Conservation (phyloP, 2,888 invertebrate genomes). For the Drosophila macrospina region DNA sequence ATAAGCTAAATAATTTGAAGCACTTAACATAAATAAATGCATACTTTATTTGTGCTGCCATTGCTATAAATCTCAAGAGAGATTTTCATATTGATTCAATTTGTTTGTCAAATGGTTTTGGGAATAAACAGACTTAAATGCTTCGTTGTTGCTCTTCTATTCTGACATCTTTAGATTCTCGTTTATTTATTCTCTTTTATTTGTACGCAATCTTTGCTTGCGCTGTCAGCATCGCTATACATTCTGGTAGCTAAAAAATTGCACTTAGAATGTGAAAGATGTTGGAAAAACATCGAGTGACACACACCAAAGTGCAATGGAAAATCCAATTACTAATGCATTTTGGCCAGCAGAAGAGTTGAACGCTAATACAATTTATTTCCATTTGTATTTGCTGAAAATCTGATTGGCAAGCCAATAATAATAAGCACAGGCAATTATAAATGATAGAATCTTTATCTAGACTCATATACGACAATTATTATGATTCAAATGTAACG, state of each 20-base stretch:
- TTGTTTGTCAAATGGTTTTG: constrained; percentile 6
- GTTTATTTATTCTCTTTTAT: constrained; percentile 15
- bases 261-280: constrained; percentile 39
- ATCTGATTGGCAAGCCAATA: too few species aligned
- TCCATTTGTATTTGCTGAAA: constrained; percentile 15
- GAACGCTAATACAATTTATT: constrained; percentile 15
- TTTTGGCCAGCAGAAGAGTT: constrained; percentile 36
- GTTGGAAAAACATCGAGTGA: constrained; percentile 30
- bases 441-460: constrained; percentile 8
- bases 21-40: too few species aligned
- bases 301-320: constrained; percentile 29
- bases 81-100: constrained; percentile 4
- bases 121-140: constrained; percentile 19
- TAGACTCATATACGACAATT: constrained; percentile 54
- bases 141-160: constrained; percentile 14
- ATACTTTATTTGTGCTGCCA: neutral
- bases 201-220: constrained; percentile 13
- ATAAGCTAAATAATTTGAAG: too few species aligned
- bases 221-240: constrained; percentile 47
- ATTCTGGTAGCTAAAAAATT: constrained; percentile 38
- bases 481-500: constrained; percentile 41
- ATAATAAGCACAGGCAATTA: constrained; percentile 2
- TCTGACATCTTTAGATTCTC: constrained; percentile 3
- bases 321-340: constrained; percentile 50
- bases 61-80: neutral